These are phyloP conservation scores for Zapornia atra DNA, from an alignment of 2,113 vertebrate genomes.

Conservation along the genomic window DNA sequence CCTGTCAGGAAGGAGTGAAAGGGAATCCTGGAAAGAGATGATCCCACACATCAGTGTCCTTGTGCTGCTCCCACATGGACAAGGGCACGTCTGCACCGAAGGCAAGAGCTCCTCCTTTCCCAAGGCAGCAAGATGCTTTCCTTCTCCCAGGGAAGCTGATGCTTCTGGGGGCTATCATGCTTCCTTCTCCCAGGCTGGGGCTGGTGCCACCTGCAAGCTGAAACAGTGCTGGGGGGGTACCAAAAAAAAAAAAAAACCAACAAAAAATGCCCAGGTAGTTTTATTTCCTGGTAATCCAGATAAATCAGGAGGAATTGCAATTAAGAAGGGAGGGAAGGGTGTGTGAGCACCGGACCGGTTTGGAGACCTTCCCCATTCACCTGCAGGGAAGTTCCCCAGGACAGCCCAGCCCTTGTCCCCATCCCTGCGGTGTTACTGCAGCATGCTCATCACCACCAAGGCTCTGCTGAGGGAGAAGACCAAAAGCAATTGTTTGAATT, in stretches of 20 bases:
- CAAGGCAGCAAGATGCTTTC: background rate
- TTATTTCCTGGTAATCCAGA: conserved; percentile 3
- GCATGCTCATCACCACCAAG: background rate
- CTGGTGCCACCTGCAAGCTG: background rate
- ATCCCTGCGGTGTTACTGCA: background rate
- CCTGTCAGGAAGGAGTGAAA: background rate
- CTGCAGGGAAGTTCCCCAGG: background rate
- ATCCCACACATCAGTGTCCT: rapidly evolving
- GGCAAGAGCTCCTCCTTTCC: background rate
- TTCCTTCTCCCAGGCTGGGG: background rate
- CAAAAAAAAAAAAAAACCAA: too few species aligned
- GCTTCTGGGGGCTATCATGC: background rate
- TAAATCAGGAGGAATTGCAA: conserved; percentile 10
- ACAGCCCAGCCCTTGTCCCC: background rate
- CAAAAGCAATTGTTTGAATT: background rate
- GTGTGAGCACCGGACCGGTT: background rate
- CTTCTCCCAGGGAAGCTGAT: background rate
- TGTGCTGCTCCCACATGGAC: background rate
- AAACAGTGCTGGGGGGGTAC: background rate
- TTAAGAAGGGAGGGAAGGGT: conserved; percentile 10
- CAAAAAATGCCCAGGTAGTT: background rate
- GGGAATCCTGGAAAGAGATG: background rate
- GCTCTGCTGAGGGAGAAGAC: background rate
- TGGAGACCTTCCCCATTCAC: background rate
- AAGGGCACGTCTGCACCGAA: background rate